Base-by-base conservation (phyloP, 2,113 vertebrate species). In the Dipodomys spectabilis region DNA sequence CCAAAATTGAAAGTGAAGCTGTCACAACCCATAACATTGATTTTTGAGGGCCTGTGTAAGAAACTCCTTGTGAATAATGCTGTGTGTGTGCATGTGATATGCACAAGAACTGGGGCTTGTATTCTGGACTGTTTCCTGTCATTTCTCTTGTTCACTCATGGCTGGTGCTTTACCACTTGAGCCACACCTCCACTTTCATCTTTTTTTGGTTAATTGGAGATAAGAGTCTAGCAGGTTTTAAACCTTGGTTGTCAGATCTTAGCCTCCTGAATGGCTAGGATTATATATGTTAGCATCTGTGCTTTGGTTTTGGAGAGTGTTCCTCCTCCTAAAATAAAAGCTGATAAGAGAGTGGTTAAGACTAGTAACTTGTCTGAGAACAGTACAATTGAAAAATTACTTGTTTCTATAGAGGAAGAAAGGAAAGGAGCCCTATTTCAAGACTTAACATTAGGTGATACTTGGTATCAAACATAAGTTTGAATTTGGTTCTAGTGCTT, bases 1-100 rank as follows among this genome's bases (percentile, higher is more conserved):
- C 23, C 91, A n/a, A 96, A 84, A 80, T 89, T 82, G 39, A 88
- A 86, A 93, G 90, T 90, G 22, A 73, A 64, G 20, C 74, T 65
- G 1, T 71, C 39, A 57, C 68, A 88, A 39, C 13, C 62, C 88
- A 60, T 75, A 89, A 94, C 81, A 73, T 22, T 57, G 39, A 92
- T 45, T 49, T 81, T 95, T 91, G 57, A 57, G 20, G 45, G 45
- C 44, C 19, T 39, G 81, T 74, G 11, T 77, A 4, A 89, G 62
- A 84, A 69, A 94, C 75, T 6, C 62, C 30, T 77, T 6, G 13
- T 74, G 35, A 95, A 39, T 9, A 74, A 83, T 78, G 39, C 82
- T 12, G 28, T 77, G 79, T 90, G 53, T 57, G 53, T 57, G 53
- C 53, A 16, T 16, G 53, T 57, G 53, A 4, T 16, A 57, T 57